Base-by-base conservation (phyloP, 2,888 invertebrate species). In the Phragmatobia fuliginosa region DNA sequence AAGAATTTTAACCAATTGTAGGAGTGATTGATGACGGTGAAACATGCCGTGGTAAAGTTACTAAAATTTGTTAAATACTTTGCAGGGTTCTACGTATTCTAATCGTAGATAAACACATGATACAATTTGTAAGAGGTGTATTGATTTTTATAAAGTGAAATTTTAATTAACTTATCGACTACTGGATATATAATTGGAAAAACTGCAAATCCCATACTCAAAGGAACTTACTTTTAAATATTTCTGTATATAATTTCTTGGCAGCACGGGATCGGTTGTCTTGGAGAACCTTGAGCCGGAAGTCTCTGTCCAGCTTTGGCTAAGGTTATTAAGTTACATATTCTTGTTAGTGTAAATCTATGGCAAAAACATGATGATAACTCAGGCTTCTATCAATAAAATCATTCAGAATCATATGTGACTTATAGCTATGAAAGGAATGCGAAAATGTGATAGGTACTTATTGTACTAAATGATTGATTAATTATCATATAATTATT, bases 1-100 rank as follows among this genome's bases (percentile, higher is more conserved):
- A 52, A 25, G 52, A 52, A 52, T 11, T 52, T 52, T 11, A 52
- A 52, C 52, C 52, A 52, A 52, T 52, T 52, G 52, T 52, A 52
- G 52, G n/a, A 25, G 25, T 25, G 52, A 52, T 52, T 52, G 52
- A 52, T 52, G 52, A 25, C 52, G 11, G 25, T 25, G 25, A 4
- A 52, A 52, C 52, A 52, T n/a, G 52, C 52, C n/a, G 16, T 33
- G 58, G 25, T n/a, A n/a, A 52, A 52, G 52, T 25, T 25, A 14
- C 52, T 52, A 4, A 52, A 25, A 52, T 52, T 25, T 52, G 52
- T 52, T 25, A 25, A 52, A 25, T 52, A 52, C 25, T 52, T 52
- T 52, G n/a, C 25, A 14, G 25, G 10, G 11, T 25, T 49, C 45
- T 10, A 49, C 45, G n/a, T n/a, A n/a, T n/a, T 52, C 21, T 25